A percentile compares a stretch with the other conserved stretches of the same genome.
phyloP scores from a whole-genome alignment of 2,797 vertebrate species.

The Enteromius argenteus region DNA sequence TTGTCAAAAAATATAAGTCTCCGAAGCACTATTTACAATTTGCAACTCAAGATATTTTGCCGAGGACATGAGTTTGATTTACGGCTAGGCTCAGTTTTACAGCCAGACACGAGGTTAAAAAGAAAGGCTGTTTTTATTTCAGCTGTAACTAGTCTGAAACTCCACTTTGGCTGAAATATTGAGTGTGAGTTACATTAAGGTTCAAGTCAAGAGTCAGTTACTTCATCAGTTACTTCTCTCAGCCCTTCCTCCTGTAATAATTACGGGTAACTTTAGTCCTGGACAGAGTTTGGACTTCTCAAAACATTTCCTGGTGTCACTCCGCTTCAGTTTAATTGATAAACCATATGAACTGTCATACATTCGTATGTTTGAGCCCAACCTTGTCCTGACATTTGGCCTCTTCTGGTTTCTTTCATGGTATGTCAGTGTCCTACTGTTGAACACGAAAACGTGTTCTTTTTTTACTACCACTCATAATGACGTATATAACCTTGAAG shows the following conservation, averaged over 20 bases:
- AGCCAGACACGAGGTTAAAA: slow-evolving; percentile 65
- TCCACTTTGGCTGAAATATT: slow-evolving; percentile 68
- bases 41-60: slow-evolving; percentile 70
- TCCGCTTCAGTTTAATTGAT: slow-evolving; percentile 74
- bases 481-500: slow-evolving; percentile 31
- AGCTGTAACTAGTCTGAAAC: slow-evolving; percentile 65
- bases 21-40: slow-evolving; percentile 79
- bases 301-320: slow-evolving; percentile 59
- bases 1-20: slow-evolving; percentile 80
- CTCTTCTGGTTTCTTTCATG: slow-evolving; percentile 47
- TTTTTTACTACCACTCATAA: slow-evolving; percentile 39
- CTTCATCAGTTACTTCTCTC: slow-evolving; percentile 53
- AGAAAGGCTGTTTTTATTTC: slow-evolving; percentile 70
- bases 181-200: slow-evolving; percentile 66
- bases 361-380: slow-evolving; percentile 45
- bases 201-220: slow-evolving; percentile 53
- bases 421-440: slow-evolving; percentile 32
- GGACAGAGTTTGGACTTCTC: slow-evolving; percentile 27
- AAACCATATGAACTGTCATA: slow-evolving; percentile 83
- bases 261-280: slow-evolving; percentile 45
- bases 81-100: slow-evolving; percentile 74
- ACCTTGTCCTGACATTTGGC: slow-evolving; percentile 17
- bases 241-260: slow-evolving; percentile 28
- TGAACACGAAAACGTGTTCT: slow-evolving; percentile 25
- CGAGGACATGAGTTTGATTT: slow-evolving; percentile 73